A percentile compares a stretch with the other conserved stretches of the same genome.
Evolutionary conservation across 2,797 vertebrate genomes (phyloP).

Genomic region (Miichthys miiuy): DNA sequence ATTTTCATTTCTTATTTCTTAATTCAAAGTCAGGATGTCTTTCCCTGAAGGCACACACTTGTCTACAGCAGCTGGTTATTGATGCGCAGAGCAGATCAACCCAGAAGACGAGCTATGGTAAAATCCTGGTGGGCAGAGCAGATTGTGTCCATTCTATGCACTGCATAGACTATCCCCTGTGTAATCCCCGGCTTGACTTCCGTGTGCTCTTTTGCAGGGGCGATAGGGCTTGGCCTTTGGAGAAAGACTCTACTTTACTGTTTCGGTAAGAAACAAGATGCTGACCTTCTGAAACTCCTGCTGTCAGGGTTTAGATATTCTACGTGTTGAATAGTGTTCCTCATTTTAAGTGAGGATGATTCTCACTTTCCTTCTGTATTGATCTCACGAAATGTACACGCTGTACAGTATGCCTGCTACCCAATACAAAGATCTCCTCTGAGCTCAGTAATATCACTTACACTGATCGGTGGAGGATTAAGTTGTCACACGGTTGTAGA

Average conservation of each 20-base stretch:
- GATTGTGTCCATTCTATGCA: constrained; percentile 17
- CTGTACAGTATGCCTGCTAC: constrained; percentile 12
- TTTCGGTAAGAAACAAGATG: constrained; percentile 26
- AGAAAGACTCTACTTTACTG: constrained; percentile 9
- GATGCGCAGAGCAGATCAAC: constrained; percentile 17
- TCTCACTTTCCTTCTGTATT: constrained; percentile 43
- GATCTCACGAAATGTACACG: constrained; percentile 27
- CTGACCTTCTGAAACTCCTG: constrained; percentile 41
- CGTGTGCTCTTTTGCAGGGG: constrained; percentile 8
- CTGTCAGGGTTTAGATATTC: constrained; percentile 20
- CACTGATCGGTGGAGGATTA: constrained; percentile 14
- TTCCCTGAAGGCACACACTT: constrained; percentile 34
- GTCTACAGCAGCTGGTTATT: constrained; percentile 29
- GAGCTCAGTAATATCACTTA: constrained; percentile 24
- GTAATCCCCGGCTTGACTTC: constrained; percentile 19
- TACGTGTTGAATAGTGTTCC: not conserved
- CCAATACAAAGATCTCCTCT: constrained; percentile 15
- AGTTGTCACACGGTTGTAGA: not conserved
- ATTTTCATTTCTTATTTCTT: constrained; percentile 32
- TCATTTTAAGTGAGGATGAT: constrained; percentile 24
- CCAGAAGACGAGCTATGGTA: constrained; percentile 13
- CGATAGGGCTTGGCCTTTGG: constrained; percentile 19
- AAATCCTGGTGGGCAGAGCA: constrained; percentile 10
- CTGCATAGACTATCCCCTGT: not conserved
- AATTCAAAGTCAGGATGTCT: constrained; percentile 39